Base-by-base conservation (phyloP, 2,797 vertebrate species). In the Threskiornis aethiopicus region DNA sequence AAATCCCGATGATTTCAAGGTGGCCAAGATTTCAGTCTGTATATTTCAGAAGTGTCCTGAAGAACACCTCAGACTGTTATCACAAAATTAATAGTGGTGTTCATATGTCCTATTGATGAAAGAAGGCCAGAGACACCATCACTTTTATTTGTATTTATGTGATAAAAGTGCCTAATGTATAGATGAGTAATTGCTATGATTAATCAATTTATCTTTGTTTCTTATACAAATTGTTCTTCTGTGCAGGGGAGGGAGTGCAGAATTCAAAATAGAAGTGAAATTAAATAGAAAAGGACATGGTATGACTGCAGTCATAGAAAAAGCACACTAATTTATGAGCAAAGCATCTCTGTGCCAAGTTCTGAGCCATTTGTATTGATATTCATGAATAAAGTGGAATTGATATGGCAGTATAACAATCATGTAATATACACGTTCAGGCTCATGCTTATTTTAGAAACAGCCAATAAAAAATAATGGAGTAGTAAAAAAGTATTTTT, bases 291-390 rank as follows among this genome's bases (percentile, higher is more conserved):
- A 79, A 59, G 41, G 47, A 52, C 15, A 51, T 11, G 9, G 46
- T 88, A n/a, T 87, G 44, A 82, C 55, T 80, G 14, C 17, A 52
- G 4, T 76, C 3, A 4, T 31, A 55, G 65, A 31, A 73, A 67
- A 87, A 89, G 8, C 19, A 33, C 14, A 41, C 6, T 16, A 70
- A 88, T 84, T 93, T 89, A 75, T 78, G 29, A 80, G 41, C 25
- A 80, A 86, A 89, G 3, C 35, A 58, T 71, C 13, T 75, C 52
- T 37, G 33, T 83, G 65, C 75, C 72, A 66, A 46, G n/a, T 88
- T 93, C 77, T 84, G 47, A 59, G 72, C 69, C 54, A 69, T 93
- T 95, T 86, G 35, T 88, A 69, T 67, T 94, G 76, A 86, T 94
- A 89, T 65, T 87, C 6, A 28, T 86, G 64, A 89, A 59, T 86